Percentiles rank a stretch among this genome's conserved stretches.
These are phyloP conservation scores for Sturnus vulgaris DNA, from an alignment of 2,113 vertebrate species.

Conservation along the genomic window DNA sequence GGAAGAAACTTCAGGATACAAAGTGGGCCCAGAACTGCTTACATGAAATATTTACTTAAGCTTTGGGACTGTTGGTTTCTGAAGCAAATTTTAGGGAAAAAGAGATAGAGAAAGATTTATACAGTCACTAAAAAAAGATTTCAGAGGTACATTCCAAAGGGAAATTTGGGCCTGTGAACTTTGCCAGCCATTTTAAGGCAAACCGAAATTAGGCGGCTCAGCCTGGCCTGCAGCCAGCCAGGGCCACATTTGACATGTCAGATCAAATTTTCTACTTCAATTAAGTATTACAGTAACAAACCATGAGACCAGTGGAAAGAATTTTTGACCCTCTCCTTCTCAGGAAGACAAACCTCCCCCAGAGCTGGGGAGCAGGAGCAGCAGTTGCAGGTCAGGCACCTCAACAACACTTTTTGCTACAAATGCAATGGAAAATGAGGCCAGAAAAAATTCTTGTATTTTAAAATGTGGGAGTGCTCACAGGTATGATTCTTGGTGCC, in stretches of 20 bases:
- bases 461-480: neutral
- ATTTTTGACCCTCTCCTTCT: neutral
- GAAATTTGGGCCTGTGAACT: neutral
- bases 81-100: neutral
- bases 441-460: neutral
- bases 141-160: neutral
- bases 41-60: neutral
- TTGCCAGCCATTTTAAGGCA: conserved; percentile 14
- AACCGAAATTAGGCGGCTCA: neutral
- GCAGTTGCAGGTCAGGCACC: neutral
- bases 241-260: conserved; percentile 10
- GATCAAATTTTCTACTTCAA: conserved; percentile 26
- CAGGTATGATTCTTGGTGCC: fast-evolving
- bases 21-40: neutral
- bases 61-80: neutral
- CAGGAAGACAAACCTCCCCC: neutral
- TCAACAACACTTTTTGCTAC: fast-evolving
- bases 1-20: neutral
- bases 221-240: neutral
- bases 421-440: neutral
- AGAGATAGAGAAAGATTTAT: neutral
- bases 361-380: neutral
- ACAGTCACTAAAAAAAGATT: neutral
- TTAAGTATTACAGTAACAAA: neutral
- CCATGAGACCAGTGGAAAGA: neutral